These are phyloP conservation scores for Amniataba percoides DNA, from an alignment of 2,797 vertebrate species.

Conservation along the genomic window DNA sequence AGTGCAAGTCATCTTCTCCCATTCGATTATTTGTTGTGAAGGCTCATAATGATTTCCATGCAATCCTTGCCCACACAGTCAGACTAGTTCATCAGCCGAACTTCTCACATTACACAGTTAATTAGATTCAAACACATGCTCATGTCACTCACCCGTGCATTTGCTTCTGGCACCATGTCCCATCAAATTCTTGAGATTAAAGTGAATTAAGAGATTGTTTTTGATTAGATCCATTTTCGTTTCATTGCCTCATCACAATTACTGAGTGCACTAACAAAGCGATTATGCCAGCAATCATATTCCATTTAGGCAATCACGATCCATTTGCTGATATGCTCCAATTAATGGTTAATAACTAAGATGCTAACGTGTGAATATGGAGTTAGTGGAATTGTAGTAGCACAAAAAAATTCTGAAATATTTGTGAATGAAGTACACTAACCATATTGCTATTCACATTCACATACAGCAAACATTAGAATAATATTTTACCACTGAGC, in stretches of 20 bases:
- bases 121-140: conserved; percentile 74
- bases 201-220: conserved; percentile 77
- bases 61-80: conserved; percentile 54
- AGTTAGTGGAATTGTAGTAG: conserved; percentile 1
- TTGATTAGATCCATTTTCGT: conserved; percentile 78
- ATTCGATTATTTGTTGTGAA: conserved; percentile 44
- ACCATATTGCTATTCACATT: neutral
- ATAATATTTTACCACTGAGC: conserved; percentile 4
- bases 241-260: conserved; percentile 74
- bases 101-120: conserved; percentile 74
- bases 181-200: conserved; percentile 74
- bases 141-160: conserved; percentile 59
- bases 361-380: conserved; percentile 28
- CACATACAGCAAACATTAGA: neutral
- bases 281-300: conserved; percentile 69
- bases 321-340: conserved; percentile 63
- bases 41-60: conserved; percentile 52
- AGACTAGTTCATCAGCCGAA: conserved; percentile 65
- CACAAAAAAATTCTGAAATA: neutral
- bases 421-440: neutral
- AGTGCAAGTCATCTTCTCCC: conserved; percentile 7
- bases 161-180: conserved; percentile 69
- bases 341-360: conserved; percentile 63
- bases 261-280: conserved; percentile 70
- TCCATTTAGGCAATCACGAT: conserved; percentile 68